These are phyloP conservation scores for Ostrea edulis DNA, from an alignment of 1,140 invertebrate species.

Conservation along the genomic window DNA sequence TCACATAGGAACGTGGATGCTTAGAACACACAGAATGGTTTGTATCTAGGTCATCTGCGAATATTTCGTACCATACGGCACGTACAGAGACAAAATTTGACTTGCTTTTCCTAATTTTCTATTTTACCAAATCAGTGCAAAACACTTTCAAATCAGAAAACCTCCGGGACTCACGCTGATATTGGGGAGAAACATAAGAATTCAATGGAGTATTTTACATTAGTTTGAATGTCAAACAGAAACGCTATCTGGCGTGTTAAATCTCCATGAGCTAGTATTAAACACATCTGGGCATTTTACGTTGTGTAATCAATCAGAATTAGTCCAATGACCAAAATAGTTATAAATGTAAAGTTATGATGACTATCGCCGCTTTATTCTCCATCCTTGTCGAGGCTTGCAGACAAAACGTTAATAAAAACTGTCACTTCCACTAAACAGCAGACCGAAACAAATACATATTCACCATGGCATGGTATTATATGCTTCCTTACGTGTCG, in stretches of 20 bases:
- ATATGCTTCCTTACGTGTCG: not conserved
- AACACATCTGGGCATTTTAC: not conserved
- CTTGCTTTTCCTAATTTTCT: no score
- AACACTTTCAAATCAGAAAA: not conserved
- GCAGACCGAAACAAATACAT: not conserved
- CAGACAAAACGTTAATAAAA: not conserved
- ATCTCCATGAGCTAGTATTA: not conserved
- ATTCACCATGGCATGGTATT: not conserved
- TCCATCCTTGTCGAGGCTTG: not conserved
- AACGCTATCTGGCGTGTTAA: constrained; percentile 5
- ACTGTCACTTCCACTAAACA: not conserved
- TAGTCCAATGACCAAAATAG: not conserved
- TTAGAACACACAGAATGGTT: no score
- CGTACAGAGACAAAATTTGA: no score
- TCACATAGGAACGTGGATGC: no score
- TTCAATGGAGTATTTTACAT: not conserved
- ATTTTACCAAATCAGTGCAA: no score
- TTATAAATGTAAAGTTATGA: constrained; percentile 19
- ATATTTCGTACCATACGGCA: no score
- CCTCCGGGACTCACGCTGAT: not conserved
- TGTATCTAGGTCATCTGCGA: no score
- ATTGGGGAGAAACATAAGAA: not conserved
- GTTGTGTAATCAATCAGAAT: constrained; percentile 1
- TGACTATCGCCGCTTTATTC: not conserved
- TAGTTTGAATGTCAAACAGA: not conserved